These are phyloP conservation scores for Rhopalosiphum nymphaeae DNA, from an alignment of 2,888 invertebrate genomes.

Conservation along the genomic window DNA sequence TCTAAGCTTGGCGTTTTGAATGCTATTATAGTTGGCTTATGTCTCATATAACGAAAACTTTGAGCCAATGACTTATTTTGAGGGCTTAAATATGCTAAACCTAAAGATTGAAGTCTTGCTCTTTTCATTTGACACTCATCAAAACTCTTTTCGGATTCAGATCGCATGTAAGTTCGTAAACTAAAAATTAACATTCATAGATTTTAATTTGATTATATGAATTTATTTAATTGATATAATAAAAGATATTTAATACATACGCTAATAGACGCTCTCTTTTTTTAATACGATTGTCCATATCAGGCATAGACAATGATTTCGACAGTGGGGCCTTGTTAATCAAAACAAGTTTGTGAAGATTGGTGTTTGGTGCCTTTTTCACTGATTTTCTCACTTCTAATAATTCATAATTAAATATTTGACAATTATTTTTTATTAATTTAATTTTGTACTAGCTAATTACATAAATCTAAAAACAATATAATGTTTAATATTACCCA, in stretches of 20 bases:
- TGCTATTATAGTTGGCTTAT: slow-evolving; percentile 89
- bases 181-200: slow-evolving; percentile 71
- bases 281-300: slow-evolving; percentile 82
- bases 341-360: slow-evolving; percentile 73
- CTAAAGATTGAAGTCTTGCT: slow-evolving; percentile 77
- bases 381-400: slow-evolving; percentile 57
- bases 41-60: slow-evolving; percentile 90
- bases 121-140: slow-evolving; percentile 78
- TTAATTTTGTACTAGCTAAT: not conserved
- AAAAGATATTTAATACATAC: slow-evolving; percentile 73
- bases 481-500: slow-evolving; percentile 18
- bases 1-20: slow-evolving; percentile 87
- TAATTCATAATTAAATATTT: not conserved
- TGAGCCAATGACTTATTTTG: slow-evolving; percentile 85
- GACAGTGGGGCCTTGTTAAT: slow-evolving; percentile 77
- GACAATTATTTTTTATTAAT: not conserved
- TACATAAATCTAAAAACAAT: not conserved
- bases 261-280: slow-evolving; percentile 79
- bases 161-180: slow-evolving; percentile 79
- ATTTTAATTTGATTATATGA: not conserved
- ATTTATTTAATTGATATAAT: not conserved
- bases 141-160: slow-evolving; percentile 85
- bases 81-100: slow-evolving; percentile 80
- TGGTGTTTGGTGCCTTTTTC: slow-evolving; percentile 66
- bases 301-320: slow-evolving; percentile 87